Evolutionary conservation across 2,888 invertebrate genomes (phyloP), one percentile per base, ranked within the genome.

Genomic region (Aphrophora alni): DNA sequence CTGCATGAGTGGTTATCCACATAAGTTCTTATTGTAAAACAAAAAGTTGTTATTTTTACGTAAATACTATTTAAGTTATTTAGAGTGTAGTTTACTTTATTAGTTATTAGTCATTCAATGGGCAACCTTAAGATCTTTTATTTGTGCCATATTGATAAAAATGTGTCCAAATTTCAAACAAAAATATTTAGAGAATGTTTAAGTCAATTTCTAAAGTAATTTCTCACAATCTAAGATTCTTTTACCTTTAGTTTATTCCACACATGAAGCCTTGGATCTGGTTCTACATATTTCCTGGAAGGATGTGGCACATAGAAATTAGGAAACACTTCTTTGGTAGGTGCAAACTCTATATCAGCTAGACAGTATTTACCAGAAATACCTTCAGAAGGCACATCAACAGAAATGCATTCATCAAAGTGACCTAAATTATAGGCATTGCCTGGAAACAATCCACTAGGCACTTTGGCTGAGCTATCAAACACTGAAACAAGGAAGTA

Each of bases 351-450:
- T 26, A 83, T 74, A 38, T 81, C 80, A 10, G 83, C 80, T 38
- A 85, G 73, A 75, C 85, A 85, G 77, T 85, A 85, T 59, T 84
- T 83, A 5, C 85, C 85, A 8, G 78, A 38, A 2, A 84, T 51
- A 10, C 51, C 28, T n/a, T 79, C 74, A 17, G 73, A 51, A 0
- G 77, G 59, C 4, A 69, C 71, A 69, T 68, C 51, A 0, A 84
- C 79, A 1, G 73, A 38, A 7, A 84, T 75, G 38, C 85, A 85
- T 80, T 84, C 82, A 33, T 85, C 84, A 70, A 80, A 85, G 76
- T 84, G 81, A 28, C 85, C 85, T 68, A 84, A 82, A 70, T 83
- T 82, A 27, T 81, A 82, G 17, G 82, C 77, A 68, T 80, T 81
- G 0, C 83, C 84, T 0, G 78, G 69, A 17, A 84, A 38, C 72